Conservation (phyloP, 2,113 vertebrate species). For the Cottus gobio region DNA sequence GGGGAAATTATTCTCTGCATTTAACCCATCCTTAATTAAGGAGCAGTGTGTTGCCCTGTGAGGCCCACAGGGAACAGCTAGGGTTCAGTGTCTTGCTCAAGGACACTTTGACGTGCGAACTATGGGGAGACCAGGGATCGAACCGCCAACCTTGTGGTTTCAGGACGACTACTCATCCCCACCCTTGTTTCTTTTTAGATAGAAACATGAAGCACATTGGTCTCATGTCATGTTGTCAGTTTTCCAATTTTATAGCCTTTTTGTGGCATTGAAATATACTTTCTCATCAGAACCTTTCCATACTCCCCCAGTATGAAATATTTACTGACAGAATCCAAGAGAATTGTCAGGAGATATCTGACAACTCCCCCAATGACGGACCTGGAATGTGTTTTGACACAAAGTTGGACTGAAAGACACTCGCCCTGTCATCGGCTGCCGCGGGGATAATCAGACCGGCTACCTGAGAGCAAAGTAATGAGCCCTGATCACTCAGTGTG, state of each 20-base stretch:
- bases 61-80: too few relatives aligned
- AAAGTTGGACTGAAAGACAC: conserved; percentile 38
- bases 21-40: too few relatives aligned
- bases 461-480: conserved; percentile 35
- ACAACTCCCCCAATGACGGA: conserved; percentile 28
- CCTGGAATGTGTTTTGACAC: conserved; percentile 47
- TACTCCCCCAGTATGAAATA: conserved; percentile 43
- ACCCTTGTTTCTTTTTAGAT: too few relatives aligned
- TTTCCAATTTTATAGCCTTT: background rate
- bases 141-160: too few relatives aligned
- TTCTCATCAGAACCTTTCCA: conserved; percentile 25
- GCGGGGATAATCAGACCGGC: conserved; percentile 35
- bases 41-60: too few relatives aligned
- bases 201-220: too few relatives aligned
- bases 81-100: too few relatives aligned
- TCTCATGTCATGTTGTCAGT: background rate
- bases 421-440: conserved; percentile 37
- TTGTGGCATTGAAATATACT: conserved; percentile 27
- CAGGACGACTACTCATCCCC: too few relatives aligned
- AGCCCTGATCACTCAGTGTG: conserved; percentile 45
- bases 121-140: too few relatives aligned
- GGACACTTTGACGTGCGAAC: too few relatives aligned
- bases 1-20: too few relatives aligned
- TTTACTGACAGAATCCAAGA: conserved; percentile 52
- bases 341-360: conserved; percentile 42